Evolutionary conservation across 2,797 vertebrate genomes (phyloP).

Genomic region (Yasuhikotakia modesta): DNA sequence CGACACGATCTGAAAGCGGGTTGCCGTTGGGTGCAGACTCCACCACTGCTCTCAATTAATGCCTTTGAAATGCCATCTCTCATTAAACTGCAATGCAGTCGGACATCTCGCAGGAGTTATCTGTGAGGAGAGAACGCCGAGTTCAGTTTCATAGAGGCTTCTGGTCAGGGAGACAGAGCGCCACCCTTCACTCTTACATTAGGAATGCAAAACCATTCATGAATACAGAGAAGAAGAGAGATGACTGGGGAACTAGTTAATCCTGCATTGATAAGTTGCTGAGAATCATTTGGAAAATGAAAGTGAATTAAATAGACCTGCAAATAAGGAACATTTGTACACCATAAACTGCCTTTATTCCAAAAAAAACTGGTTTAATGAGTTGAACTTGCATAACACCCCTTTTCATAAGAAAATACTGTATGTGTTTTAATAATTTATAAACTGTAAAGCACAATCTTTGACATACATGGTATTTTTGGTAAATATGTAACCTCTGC

Average conservation of each 20-base stretch:
- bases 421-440: no score
- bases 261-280: background rate
- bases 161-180: conserved; percentile 23
- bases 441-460: no score
- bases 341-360: no score
- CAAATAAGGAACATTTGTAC: no score
- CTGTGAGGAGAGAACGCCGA: conserved; percentile 59
- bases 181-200: conserved; percentile 5
- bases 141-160: conserved; percentile 55
- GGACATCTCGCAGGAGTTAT: conserved; percentile 41
- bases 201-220: conserved; percentile 14
- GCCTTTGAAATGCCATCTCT: conserved; percentile 74
- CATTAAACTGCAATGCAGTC: conserved; percentile 67
- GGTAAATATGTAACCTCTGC: no score
- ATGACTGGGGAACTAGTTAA: conserved; percentile 25
- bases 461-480: no score
- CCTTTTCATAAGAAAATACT: no score
- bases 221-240: background rate
- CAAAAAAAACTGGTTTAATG: no score
- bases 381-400: no score
- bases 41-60: conserved; percentile 70
- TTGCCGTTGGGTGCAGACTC: conserved; percentile 63
- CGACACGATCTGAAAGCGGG: conserved; percentile 44
- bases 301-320: conserved; percentile 2
- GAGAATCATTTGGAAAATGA: background rate